These are phyloP conservation scores for Rugalucina vietnamica DNA, from an alignment of 2,888 invertebrate species.

Conservation along the genomic window DNA sequence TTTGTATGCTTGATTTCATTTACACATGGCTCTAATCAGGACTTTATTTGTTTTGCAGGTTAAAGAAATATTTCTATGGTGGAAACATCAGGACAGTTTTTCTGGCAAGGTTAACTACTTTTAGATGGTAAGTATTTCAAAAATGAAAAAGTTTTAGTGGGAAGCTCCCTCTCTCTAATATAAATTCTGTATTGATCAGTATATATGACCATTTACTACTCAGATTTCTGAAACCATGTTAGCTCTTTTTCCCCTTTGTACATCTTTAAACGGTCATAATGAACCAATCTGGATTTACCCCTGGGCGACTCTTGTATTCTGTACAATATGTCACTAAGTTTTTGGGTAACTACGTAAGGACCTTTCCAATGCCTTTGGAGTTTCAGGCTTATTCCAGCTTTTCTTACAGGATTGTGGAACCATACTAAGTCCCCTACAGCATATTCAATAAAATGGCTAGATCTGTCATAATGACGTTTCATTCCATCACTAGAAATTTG, in stretches of 20 bases:
- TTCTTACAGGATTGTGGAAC: slow-evolving; percentile 25
- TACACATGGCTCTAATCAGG: too few species aligned
- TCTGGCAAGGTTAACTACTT: too few species aligned
- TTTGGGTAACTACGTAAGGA: neutral
- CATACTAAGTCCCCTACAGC: slow-evolving; percentile 26
- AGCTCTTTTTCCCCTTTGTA: neutral
- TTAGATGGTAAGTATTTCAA: too few species aligned
- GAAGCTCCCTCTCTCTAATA: too few species aligned
- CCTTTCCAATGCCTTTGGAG: neutral
- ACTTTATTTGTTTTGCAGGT: too few species aligned
- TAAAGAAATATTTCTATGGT: too few species aligned
- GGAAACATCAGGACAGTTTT: too few species aligned
- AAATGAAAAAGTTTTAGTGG: too few species aligned
- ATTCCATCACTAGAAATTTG: slow-evolving; percentile 16
- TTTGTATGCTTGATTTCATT: too few species aligned
- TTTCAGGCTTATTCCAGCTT: slow-evolving; percentile 18
- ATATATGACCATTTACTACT: too few species aligned
- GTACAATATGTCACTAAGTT: neutral
- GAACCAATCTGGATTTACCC: neutral
- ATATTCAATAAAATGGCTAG: slow-evolving; percentile 6
- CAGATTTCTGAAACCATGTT: neutral
- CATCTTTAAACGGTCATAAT: neutral
- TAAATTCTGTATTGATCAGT: too few species aligned
- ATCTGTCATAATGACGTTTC: slow-evolving; percentile 26
- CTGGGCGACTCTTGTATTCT: neutral